Conservation (phyloP, 2,113 vertebrate genomes). For the Oncorhynchus tshawytscha region DNA sequence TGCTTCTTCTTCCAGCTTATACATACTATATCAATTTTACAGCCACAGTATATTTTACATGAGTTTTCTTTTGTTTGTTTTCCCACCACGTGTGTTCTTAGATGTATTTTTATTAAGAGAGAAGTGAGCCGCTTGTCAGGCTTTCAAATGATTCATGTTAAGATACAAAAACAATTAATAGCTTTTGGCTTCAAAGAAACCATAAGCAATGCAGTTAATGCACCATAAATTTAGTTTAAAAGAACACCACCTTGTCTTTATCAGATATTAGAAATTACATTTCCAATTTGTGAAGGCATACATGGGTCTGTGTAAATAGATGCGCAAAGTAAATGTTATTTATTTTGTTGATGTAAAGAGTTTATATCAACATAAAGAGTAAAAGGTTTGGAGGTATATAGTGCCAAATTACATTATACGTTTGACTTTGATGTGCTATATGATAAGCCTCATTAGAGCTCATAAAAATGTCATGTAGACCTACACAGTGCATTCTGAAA, state of each 20-base stretch:
- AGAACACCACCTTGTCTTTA: neutral
- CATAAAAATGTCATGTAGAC: neutral
- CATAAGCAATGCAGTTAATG: constrained; percentile 33
- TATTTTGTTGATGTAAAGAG: neutral
- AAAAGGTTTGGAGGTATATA: neutral
- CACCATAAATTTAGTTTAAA: constrained; percentile 9
- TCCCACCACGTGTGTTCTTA: constrained; percentile 17
- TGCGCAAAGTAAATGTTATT: neutral
- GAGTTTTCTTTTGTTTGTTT: too few relatives aligned
- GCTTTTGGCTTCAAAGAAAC: constrained; percentile 21
- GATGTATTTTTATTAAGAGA: constrained; percentile 45
- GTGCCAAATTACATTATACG: neutral
- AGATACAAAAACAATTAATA: constrained; percentile 23
- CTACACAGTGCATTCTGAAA: neutral
- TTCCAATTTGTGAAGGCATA: neutral
- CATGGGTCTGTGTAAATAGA: neutral
- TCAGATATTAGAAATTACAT: neutral
- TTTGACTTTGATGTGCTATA: neutral
- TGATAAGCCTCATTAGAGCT: neutral
- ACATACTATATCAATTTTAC: too few relatives aligned
- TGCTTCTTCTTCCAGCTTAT: too few relatives aligned
- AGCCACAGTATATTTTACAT: too few relatives aligned
- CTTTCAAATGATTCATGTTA: constrained; percentile 50
- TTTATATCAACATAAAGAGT: neutral
- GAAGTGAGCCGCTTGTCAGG: neutral